Percentiles rank a stretch among this genome's conserved stretches.
These are phyloP conservation scores for Hypothenemus hampei DNA, from an alignment of 1,140 invertebrate genomes.

Conservation along the genomic window DNA sequence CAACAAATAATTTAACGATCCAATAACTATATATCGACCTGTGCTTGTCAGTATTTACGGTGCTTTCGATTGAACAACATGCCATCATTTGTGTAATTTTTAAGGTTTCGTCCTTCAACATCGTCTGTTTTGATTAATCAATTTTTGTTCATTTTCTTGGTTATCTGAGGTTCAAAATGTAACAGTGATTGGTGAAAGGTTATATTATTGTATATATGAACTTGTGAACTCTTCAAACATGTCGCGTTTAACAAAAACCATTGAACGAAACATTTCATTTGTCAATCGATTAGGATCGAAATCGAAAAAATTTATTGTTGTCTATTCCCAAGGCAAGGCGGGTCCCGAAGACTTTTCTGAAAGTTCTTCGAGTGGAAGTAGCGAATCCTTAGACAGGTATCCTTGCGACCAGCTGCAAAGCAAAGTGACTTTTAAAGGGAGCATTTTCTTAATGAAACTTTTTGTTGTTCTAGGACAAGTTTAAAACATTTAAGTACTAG, in stretches of 20 bases:
- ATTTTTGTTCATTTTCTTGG: no score
- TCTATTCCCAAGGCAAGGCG: neutral
- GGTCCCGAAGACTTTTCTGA: constrained; percentile 6
- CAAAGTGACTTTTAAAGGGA: neutral
- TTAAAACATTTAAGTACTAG: constrained; percentile 48
- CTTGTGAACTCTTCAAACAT: neutral
- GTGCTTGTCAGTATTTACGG: no score
- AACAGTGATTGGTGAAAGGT: no score
- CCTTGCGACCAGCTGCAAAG: no score
- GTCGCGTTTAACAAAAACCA: neutral
- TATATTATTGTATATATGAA: no score
- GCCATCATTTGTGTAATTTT: no score
- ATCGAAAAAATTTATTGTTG: neutral
- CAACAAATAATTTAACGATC: no score
- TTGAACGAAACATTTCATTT: constrained; percentile 2
- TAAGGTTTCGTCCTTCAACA: no score
- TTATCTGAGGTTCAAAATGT: no score
- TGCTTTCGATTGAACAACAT: no score
- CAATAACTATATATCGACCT: no score
- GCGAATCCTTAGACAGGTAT: constrained; percentile 12
- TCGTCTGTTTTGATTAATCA: no score
- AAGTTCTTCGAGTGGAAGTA: constrained; percentile 11
- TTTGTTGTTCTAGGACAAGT: constrained; percentile 25
- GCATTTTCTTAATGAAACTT: neutral
- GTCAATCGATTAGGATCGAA: neutral